These are phyloP conservation scores for Diachrysia chrysitis DNA, from an alignment of 2,888 invertebrate species.

Conservation along the genomic window DNA sequence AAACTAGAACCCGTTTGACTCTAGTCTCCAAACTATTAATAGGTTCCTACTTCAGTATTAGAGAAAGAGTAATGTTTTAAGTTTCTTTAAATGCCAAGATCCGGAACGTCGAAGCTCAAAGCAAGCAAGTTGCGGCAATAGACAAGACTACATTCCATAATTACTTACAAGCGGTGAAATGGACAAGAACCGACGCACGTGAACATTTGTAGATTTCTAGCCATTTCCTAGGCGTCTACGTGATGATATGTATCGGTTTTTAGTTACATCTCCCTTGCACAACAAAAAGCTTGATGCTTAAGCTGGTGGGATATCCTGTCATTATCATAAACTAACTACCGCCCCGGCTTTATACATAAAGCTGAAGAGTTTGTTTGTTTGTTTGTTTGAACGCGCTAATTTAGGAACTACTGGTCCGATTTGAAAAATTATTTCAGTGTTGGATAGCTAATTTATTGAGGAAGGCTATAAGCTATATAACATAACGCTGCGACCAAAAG, in stretches of 20 bases:
- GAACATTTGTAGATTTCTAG: background rate
- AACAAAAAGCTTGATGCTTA: background rate
- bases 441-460: too few relatives aligned
- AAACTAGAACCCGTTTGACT: background rate
- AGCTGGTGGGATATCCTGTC: too few relatives aligned
- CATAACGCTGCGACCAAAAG: too few relatives aligned
- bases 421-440: too few relatives aligned
- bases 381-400: too few relatives aligned
- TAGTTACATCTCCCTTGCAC: background rate
- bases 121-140: background rate
- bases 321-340: constrained; percentile 1
- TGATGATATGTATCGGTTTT: background rate
- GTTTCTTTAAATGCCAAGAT: background rate
- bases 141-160: constrained; percentile 6
- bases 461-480: too few relatives aligned
- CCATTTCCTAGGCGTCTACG: background rate
- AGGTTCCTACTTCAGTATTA: background rate
- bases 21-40: background rate
- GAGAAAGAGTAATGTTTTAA: background rate
- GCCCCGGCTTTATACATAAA: too few relatives aligned
- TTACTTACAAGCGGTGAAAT: constrained; percentile 6
- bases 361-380: background rate
- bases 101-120: constrained; percentile 2
- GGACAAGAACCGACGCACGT: background rate
- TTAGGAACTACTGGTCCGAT: too few relatives aligned